phyloP scores from a whole-genome alignment of 2,113 vertebrate species.

The Halcyon senegalensis region DNA sequence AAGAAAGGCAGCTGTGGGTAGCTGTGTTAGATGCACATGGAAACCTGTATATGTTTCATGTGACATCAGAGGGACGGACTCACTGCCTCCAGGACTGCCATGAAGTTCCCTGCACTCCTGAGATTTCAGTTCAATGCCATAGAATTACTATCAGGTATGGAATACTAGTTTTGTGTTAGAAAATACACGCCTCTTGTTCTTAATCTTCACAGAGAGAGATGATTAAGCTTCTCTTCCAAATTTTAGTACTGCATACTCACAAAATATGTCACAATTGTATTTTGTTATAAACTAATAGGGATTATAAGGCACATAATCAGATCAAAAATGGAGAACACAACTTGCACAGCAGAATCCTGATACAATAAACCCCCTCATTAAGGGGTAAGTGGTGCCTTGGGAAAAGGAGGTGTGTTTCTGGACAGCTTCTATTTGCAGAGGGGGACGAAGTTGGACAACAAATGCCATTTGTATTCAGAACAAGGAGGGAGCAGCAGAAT shows the following conservation, averaged over 20 bases:
- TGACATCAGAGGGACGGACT: not conserved
- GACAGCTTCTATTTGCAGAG: not conserved
- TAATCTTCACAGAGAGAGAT: not conserved
- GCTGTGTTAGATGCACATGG: not conserved
- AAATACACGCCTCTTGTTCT: not conserved
- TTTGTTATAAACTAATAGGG: not conserved
- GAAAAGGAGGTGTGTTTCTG: not conserved
- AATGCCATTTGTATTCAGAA: not conserved
- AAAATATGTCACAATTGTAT: not conserved
- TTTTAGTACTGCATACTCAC: not conserved
- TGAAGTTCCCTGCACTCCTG: not conserved
- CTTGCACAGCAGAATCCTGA: not conserved
- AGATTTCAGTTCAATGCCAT: rapidly evolving
- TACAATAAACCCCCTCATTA: not conserved
- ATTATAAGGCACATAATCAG: not conserved
- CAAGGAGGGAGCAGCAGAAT: not conserved
- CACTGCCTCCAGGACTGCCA: not conserved
- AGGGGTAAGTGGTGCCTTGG: not conserved
- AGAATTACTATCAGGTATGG: not conserved
- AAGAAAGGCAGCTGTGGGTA: not conserved
- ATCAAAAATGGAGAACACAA: not conserved
- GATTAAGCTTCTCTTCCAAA: not conserved
- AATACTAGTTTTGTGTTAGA: not conserved
- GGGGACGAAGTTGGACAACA: not conserved
- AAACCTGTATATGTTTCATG: not conserved